A percentile compares a stretch with the other conserved stretches of the same genome.
phyloP scores from a whole-genome alignment of 1,140 invertebrate species.

The Forficula auricularia region DNA sequence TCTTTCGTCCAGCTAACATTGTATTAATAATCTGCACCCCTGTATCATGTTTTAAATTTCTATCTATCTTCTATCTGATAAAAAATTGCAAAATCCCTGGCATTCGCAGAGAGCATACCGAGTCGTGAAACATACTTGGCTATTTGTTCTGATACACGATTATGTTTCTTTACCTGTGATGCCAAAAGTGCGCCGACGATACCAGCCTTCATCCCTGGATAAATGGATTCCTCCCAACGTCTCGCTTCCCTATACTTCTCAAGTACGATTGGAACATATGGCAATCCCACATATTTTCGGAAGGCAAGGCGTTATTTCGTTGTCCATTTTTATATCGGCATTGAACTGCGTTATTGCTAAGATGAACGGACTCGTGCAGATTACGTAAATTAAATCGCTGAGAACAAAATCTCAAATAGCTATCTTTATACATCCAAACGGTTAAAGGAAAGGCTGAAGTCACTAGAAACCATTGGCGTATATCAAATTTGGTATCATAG shows the following conservation, averaged over 20 bases:
- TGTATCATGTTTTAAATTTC: no score
- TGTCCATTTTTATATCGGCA: constrained; percentile 71
- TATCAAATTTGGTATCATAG: constrained; percentile 85
- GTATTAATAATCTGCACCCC: no score
- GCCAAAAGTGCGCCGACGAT: constrained; percentile 72
- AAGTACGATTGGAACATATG: constrained; percentile 56
- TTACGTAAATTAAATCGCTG: constrained; percentile 76
- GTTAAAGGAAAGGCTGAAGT: constrained; percentile 77
- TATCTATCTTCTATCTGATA: no score
- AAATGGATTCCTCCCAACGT: constrained; percentile 64
- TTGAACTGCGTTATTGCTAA: constrained; percentile 88
- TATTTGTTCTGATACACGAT: background rate
- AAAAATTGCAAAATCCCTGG: no score
- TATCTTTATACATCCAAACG: constrained; percentile 83
- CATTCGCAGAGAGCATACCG: background rate
- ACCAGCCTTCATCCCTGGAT: constrained; percentile 76
- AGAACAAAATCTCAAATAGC: constrained; percentile 83
- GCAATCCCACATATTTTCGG: constrained; percentile 74
- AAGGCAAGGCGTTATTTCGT: constrained; percentile 53
- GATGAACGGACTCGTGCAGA: constrained; percentile 81
- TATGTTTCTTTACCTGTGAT: constrained; percentile 35
- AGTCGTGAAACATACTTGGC: background rate
- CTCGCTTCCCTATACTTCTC: constrained; percentile 42
- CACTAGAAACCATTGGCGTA: constrained; percentile 82
- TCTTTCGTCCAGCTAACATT: no score